phyloP scores from a whole-genome alignment of 2,888 invertebrate genomes.

The Microplitis deprimator region DNA sequence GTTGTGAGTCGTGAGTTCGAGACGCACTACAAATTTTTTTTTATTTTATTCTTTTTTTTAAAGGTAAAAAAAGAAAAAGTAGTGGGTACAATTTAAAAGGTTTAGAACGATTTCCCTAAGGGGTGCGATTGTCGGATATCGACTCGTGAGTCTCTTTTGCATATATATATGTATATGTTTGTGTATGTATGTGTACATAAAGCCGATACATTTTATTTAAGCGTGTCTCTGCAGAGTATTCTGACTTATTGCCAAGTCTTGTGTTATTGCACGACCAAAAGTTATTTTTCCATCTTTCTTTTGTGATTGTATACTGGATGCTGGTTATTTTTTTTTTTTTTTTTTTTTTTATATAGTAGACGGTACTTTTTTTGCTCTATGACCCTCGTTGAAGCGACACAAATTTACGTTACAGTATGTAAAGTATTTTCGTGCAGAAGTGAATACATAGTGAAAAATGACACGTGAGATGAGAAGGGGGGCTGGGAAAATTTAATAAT shows the following conservation, averaged over 20 bases:
- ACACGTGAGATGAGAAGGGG: constrained; percentile 44
- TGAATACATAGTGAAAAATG: constrained; percentile 54
- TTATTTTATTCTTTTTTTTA: constrained; percentile 52
- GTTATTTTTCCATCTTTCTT: not conserved
- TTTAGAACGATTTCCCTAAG: constrained; percentile 71
- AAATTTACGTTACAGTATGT: not conserved
- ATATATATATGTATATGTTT: constrained; percentile 9
- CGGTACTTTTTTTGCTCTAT: constrained; percentile 15
- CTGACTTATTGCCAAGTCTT: constrained; percentile 57
- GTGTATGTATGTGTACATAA: not conserved
- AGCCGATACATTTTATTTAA: constrained; percentile 17
- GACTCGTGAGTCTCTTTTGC: constrained; percentile 21
- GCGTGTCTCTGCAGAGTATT: constrained; percentile 32
- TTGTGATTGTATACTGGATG: not conserved
- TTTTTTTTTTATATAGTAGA: constrained; percentile 14
- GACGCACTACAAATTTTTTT: constrained; percentile 40
- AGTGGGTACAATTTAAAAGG: constrained; percentile 67
- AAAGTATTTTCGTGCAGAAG: constrained; percentile 26
- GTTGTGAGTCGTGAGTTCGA: constrained; percentile 45
- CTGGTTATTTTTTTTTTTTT: constrained; percentile 27
- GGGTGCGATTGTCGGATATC: constrained; percentile 55
- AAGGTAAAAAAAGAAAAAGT: constrained; percentile 32
- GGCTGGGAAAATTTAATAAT: constrained; percentile 41
- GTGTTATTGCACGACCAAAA: constrained; percentile 43
- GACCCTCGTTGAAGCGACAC: constrained; percentile 11